Evolutionary conservation across 2,113 vertebrate species (phyloP).

Genomic region (Noctilio leporinus): DNA sequence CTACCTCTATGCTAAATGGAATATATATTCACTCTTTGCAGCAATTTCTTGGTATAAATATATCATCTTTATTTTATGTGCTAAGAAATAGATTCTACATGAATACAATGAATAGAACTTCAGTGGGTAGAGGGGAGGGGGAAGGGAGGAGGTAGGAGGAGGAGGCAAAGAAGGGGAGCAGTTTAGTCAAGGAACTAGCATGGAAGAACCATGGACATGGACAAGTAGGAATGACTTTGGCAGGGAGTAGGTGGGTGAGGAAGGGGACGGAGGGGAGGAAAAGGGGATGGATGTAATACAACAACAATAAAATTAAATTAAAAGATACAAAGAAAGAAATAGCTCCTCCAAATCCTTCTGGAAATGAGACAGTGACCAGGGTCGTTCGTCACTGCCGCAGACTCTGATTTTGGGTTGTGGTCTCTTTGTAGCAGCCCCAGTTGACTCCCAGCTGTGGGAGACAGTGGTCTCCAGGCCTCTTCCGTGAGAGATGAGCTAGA

Average conservation of each 20-base stretch:
- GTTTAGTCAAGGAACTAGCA: too few relatives aligned
- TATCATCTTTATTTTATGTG: not conserved
- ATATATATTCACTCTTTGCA: not conserved
- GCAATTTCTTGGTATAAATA: not conserved
- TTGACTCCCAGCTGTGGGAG: not conserved
- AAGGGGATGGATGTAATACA: too few relatives aligned
- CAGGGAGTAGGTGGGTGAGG: too few relatives aligned
- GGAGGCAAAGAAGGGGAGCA: too few relatives aligned
- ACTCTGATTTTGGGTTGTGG: not conserved
- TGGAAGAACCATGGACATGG: too few relatives aligned
- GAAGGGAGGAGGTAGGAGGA: too few relatives aligned
- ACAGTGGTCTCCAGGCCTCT: not conserved
- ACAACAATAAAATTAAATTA: too few relatives aligned
- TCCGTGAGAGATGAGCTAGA: not conserved
- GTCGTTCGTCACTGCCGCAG: not conserved
- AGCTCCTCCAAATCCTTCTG: not conserved
- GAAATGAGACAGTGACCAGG: not conserved
- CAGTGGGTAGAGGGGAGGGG: too few relatives aligned
- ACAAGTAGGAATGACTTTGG: too few relatives aligned
- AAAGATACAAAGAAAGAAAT: too few relatives aligned
- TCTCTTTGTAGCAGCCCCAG: not conserved
- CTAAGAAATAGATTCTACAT: not conserved
- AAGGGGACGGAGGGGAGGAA: too few relatives aligned
- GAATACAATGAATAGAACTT: too few relatives aligned
- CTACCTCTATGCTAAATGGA: not conserved